Base-by-base conservation (phyloP, 2,888 invertebrate genomes). In the Macropis europaea region DNA sequence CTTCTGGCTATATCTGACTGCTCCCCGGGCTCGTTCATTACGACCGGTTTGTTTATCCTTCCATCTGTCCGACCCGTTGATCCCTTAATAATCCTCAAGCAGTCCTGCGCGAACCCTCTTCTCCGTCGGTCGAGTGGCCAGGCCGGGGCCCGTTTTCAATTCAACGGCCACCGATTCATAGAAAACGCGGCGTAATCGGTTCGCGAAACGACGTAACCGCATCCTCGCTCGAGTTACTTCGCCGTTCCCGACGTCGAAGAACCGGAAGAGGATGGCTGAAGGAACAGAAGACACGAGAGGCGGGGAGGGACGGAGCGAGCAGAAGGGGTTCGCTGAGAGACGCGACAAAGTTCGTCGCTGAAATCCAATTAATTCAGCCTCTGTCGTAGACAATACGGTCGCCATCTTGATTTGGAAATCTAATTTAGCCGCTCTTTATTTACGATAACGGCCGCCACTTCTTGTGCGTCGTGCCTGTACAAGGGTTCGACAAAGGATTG, bases 381-480 rank as follows among this genome's bases (percentile, higher is more conserved):
- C 82, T 81, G 76, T 74, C 83, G 86, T 83, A 87, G 87, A 87
- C 87, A 87, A 87, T 87, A 81, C 84, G 74, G 79, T 80, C 86
- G 84, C 86, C 86, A 87, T 87, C 87, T 87, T 87, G 86, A 87
- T 87, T 87, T 84, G 81, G 79, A 86, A 87, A 87, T 87, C 87
- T 87, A 87, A 87, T 87, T 87, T 87, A 86, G 82, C 85, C 83
- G 85, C 83, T 87, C 87, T 87, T 87, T 87, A 87, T 87, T 87
- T 87, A 87, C 87, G 86, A 87, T 87, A 87, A 87, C 85, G 84
- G 83, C 73, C 69, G 69, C 82, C 79, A 85, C 81, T 87, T 85
- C 83, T 85, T 85, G 86, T 77, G 43, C 73, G 70, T 67, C 73
- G 72, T 61, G 68, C 69, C 61, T 59, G 72, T 70, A 76, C 73